These are phyloP conservation scores for Dysdera silvatica DNA, from an alignment of 1,140 invertebrate genomes.

Conservation along the genomic window DNA sequence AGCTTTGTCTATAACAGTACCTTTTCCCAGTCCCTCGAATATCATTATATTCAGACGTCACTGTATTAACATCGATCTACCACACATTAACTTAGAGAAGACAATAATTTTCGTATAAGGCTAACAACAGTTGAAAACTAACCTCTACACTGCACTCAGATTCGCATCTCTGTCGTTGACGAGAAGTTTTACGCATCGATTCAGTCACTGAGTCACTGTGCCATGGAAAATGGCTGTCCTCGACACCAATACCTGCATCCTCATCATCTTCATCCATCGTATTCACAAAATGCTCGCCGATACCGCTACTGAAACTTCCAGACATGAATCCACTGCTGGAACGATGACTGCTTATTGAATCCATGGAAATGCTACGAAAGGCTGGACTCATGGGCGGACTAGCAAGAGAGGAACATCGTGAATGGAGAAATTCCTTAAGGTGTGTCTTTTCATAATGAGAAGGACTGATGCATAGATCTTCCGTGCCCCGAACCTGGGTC, in stretches of 20 bases:
- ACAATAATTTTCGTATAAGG: too few relatives aligned
- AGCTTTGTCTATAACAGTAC: too few relatives aligned
- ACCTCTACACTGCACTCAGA: conserved; percentile 25
- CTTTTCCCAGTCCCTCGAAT: too few relatives aligned
- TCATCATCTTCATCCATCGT: conserved; percentile 36
- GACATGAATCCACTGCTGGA: conserved; percentile 15
- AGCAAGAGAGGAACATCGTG: conserved; percentile 32
- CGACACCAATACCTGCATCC: conserved; percentile 27
- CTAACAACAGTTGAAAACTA: too few relatives aligned
- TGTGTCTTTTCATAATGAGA: conserved; percentile 39
- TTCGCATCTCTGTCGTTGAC: conserved; percentile 13
- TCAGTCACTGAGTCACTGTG: conserved; percentile 39
- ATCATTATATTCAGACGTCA: too few relatives aligned
- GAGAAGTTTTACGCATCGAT: conserved; percentile 31
- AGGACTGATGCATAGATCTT: conserved; percentile 44
- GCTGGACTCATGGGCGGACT: conserved; percentile 6
- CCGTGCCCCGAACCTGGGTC: conserved; percentile 43
- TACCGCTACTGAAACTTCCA: conserved; percentile 23
- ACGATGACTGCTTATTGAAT: background rate
- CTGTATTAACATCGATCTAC: too few relatives aligned
- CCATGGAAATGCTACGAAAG: conserved; percentile 19
- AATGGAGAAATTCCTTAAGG: conserved; percentile 37
- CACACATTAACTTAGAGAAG: background rate
- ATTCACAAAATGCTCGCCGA: conserved; percentile 18
- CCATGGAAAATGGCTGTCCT: conserved; percentile 30